A percentile compares a stretch with the other conserved stretches of the same genome.
phyloP scores from a whole-genome alignment of 2,888 invertebrate species.

The Morinoia aosen region DNA sequence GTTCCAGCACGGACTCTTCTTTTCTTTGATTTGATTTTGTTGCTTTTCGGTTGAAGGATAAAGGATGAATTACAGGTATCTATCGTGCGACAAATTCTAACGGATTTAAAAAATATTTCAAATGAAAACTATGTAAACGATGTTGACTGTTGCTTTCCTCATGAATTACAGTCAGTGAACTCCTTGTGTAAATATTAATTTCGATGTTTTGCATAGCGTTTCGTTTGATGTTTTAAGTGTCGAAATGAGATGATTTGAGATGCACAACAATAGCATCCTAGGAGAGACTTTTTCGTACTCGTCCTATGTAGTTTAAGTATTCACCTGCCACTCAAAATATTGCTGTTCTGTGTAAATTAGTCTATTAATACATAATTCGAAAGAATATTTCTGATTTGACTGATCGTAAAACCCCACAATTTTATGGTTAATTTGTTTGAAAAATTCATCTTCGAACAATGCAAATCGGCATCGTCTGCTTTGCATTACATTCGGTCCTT shows the following conservation, averaged over 20 bases:
- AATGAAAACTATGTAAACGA: too few species aligned
- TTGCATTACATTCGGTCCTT: neutral
- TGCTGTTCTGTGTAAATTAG: neutral
- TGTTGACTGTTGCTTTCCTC: too few species aligned
- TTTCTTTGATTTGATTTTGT: neutral
- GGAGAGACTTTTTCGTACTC: neutral
- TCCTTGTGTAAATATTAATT: too few species aligned
- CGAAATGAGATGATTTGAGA: too few species aligned
- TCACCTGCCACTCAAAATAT: neutral
- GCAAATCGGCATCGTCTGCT: neutral
- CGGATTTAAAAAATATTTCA: too few species aligned
- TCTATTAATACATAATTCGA: neutral
- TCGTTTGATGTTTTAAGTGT: too few species aligned
- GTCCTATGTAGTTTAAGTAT: neutral
- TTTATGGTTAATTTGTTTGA: neutral
- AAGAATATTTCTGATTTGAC: neutral
- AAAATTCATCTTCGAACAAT: neutral
- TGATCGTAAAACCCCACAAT: neutral
- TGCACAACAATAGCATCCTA: too few species aligned
- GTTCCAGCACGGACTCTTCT: neutral
- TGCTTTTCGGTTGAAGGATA: neutral
- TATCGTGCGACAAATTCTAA: neutral
- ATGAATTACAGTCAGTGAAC: too few species aligned
- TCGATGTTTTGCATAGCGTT: too few species aligned
- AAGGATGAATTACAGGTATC: neutral